Percentiles rank a stretch among this genome's conserved stretches.
Evolutionary conservation across 1,140 invertebrate species (phyloP).

Genomic region (Heterodera schachtii): DNA sequence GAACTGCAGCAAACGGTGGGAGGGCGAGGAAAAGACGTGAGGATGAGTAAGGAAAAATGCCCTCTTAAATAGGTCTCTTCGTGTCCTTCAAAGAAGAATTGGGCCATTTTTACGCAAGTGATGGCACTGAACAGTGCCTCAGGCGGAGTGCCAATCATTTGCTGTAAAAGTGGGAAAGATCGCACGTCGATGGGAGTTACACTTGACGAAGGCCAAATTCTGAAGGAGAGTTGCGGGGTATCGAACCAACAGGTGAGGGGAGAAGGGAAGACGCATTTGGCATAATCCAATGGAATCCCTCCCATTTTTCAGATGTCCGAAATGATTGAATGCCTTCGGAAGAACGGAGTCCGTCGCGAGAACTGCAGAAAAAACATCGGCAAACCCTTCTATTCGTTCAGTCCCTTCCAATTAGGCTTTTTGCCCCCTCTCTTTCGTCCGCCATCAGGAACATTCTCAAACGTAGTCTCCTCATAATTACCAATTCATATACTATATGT

Average conservation of each 20-base stretch:
- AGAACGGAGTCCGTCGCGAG: constrained; percentile 60
- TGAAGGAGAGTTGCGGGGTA: constrained; percentile 59
- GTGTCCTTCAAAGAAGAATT: constrained; percentile 60
- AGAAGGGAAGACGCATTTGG: neutral
- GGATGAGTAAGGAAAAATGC: neutral
- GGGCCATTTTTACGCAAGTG: constrained; percentile 53
- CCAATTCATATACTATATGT: neutral
- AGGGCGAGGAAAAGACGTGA: too few species aligned
- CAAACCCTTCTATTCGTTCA: constrained; percentile 62
- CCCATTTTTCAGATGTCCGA: constrained; percentile 47
- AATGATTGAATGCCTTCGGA: constrained; percentile 52
- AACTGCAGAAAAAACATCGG: constrained; percentile 65
- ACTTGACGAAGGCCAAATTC: constrained; percentile 56
- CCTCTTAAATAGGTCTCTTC: constrained; percentile 34
- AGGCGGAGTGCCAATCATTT: constrained; percentile 45
- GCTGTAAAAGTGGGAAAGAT: constrained; percentile 63
- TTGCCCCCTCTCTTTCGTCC: constrained; percentile 61
- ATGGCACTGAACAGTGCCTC: constrained; percentile 52
- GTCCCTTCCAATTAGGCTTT: constrained; percentile 64
- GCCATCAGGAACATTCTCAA: constrained; percentile 57
- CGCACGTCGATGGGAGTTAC: constrained; percentile 63
- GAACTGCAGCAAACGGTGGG: constrained; percentile 48
- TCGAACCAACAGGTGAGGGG: constrained; percentile 51
- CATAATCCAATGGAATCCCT: neutral
- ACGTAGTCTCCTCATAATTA: constrained; percentile 19